Evolutionary conservation across 2,113 vertebrate species (phyloP).

Genomic region (Clarias macrocephalus): DNA sequence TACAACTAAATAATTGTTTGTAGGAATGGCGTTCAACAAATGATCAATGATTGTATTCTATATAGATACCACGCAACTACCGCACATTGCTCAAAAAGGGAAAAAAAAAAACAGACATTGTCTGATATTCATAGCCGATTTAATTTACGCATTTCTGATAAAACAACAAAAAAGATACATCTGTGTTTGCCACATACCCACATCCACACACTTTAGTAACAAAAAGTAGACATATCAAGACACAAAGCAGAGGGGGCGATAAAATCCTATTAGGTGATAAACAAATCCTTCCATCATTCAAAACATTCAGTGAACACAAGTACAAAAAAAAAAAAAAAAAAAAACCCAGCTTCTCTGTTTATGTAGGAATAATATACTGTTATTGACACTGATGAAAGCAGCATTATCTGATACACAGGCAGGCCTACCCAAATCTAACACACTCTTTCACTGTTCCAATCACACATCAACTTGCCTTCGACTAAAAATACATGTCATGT

Average conservation of each 20-base stretch:
- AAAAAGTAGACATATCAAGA: conserved; percentile 94
- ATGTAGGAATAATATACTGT: conserved; percentile 32
- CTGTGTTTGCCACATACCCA: conserved; percentile 82
- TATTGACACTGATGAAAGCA: conserved; percentile 59
- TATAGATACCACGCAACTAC: background rate
- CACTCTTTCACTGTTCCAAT: conserved; percentile 2
- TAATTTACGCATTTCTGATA: conserved; percentile 87
- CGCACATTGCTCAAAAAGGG: background rate
- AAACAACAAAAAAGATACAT: conserved; percentile 80
- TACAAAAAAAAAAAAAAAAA: conserved; percentile 63
- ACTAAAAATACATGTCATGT: background rate
- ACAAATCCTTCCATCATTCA: conserved; percentile 83
- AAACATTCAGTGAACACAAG: conserved; percentile 87
- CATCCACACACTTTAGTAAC: conserved; percentile 88
- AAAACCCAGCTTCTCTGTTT: conserved; percentile 30
- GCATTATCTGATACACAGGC: conserved; percentile 36
- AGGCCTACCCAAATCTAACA: conserved; percentile 19
- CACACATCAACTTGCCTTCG: background rate
- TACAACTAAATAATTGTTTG: background rate
- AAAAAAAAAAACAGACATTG: background rate
- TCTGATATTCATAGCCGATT: conserved; percentile 82
- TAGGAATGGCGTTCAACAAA: background rate
- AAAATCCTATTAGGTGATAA: conserved; percentile 83
- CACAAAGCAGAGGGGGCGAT: conserved; percentile 90
- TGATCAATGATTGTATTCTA: background rate